Conservation (phyloP, 2,113 vertebrate genomes). For the Dendrocopos noguchii region DNA sequence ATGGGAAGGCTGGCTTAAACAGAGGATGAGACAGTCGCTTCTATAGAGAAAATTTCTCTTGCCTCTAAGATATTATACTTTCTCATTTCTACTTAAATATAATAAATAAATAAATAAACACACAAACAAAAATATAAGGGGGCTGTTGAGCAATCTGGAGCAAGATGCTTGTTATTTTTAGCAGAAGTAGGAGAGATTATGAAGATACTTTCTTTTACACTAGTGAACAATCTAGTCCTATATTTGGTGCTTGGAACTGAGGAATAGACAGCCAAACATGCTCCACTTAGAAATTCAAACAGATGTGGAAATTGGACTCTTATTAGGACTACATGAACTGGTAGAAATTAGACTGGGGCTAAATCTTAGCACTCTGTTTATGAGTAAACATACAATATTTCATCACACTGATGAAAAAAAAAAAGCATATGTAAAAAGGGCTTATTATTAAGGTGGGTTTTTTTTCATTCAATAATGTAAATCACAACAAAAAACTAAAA, state of each 20-base stretch:
- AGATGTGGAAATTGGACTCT: neutral
- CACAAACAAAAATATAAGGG: neutral
- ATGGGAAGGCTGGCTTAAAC: neutral
- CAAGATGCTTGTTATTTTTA: constrained; percentile 27
- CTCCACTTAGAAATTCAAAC: neutral
- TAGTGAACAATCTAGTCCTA: neutral
- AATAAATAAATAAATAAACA: no score
- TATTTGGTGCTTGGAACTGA: neutral
- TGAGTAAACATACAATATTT: neutral
- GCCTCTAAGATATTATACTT: neutral
- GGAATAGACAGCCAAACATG: neutral
- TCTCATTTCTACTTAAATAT: neutral
- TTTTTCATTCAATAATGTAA: neutral
- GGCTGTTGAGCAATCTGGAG: neutral
- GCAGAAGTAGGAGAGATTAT: constrained; percentile 1
- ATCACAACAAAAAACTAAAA: neutral
- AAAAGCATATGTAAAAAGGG: neutral
- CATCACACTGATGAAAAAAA: neutral
- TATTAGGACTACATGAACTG: neutral
- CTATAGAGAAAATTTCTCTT: neutral
- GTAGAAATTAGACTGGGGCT: neutral
- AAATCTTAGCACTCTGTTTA: neutral
- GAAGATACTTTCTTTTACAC: neutral
- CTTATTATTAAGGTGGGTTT: neutral
- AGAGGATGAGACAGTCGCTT: neutral